Base-by-base conservation (phyloP, 2,888 invertebrate species). In the Ophioninae sp. region DNA sequence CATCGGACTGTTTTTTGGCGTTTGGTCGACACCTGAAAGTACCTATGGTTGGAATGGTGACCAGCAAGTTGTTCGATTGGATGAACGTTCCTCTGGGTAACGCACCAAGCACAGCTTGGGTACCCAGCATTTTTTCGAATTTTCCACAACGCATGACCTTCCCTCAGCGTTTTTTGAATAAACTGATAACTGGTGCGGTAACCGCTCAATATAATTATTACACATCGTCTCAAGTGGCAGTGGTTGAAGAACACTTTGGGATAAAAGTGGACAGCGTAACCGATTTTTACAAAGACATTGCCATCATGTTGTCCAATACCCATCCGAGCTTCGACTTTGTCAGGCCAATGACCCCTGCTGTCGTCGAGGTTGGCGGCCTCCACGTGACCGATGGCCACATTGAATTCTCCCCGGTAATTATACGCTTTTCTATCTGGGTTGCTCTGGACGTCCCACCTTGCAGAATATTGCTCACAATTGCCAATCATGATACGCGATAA, bases 301-400 rank as follows among this genome's bases (percentile, higher is more conserved):
- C 90, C 6, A 44, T 93, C 1, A 86, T 93, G 73, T 91, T 94
- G 80, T 91, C 94, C 0, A 95, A 95, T 87, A 94, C 94, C 37
- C 94, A 95, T 90, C 93, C 93, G 85, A 93, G 94, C 6, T 85
- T 95, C 39, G 93, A 93, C 79, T 94, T 94, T 0, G 91, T 94
- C 0, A 93, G 93, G 74, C 93, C 94, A 0, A 85, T 93, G 72
- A 93, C 93, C 0, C 93, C 94, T 0, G 93, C 93, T 63, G 90
- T 95, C 10, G 89, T 95, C 63, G 94, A 95, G 88, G 89, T 95
- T 82, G 95, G 94, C 3, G 95, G 95, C 0, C 89, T 95, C 74
- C 95, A 95, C 61, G 73, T 91, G 8, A 75, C 71, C 5, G 88
- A 90, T 2, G 85, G 84, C 0, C 65, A 85, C 0, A 63, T 81